phyloP scores from a whole-genome alignment of 1,140 invertebrate species.

The Hormaphis cornu region DNA sequence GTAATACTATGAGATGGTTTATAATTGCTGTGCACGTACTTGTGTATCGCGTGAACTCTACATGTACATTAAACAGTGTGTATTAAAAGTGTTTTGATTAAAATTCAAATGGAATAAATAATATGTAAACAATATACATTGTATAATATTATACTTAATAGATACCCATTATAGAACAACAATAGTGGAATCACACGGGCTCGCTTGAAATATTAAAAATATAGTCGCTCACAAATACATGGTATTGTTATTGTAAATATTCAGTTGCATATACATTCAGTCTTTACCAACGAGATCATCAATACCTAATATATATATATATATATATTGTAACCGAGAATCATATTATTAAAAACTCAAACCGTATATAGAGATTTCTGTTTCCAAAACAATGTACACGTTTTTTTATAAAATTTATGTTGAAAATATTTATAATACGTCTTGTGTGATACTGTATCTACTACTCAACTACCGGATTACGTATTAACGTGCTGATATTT shows the following conservation, averaged over 20 bases:
- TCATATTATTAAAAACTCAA: neutral
- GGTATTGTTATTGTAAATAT: constrained; percentile 6
- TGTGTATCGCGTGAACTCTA: no score
- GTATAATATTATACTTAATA: no score
- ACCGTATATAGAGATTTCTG: neutral
- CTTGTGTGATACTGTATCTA: no score
- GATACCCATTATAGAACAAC: no score
- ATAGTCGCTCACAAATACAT: neutral
- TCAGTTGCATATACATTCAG: neutral
- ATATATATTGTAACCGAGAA: neutral
- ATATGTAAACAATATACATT: neutral
- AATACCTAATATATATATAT: constrained; percentile 10
- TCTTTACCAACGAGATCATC: constrained; percentile 11
- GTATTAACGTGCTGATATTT: no score
- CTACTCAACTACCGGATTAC: no score
- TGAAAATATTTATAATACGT: no score
- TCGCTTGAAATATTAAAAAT: neutral
- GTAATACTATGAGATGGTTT: no score
- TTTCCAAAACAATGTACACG: neutral
- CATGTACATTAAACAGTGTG: no score
- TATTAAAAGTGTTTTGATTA: neutral
- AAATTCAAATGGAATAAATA: neutral
- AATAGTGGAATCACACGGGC: neutral
- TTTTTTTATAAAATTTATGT: neutral
- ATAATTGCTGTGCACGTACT: no score